phyloP scores from a whole-genome alignment of 2,888 invertebrate genomes.

The Cerceris ruficornis region DNA sequence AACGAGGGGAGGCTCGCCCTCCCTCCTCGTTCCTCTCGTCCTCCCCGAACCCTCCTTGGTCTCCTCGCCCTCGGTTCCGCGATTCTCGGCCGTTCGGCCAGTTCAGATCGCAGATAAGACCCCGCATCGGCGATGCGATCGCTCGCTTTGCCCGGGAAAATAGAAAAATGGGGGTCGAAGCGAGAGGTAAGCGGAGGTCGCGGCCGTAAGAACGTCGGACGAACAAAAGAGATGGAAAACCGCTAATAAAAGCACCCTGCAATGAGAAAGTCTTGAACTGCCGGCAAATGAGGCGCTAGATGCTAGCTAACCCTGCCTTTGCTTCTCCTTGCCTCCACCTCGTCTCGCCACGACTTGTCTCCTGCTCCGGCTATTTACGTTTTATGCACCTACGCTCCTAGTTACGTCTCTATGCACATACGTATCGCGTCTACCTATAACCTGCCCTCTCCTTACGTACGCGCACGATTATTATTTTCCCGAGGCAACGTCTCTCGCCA shows the following conservation, averaged over 20 bases:
- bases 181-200: neutral
- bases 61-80: too few relatives aligned
- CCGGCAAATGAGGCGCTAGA: conserved; percentile 44
- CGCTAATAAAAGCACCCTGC: conserved; percentile 63
- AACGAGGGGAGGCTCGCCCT: neutral
- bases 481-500: too few relatives aligned
- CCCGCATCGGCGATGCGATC: neutral
- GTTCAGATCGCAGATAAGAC: conserved; percentile 1
- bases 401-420: too few relatives aligned
- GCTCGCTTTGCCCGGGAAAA: conserved; percentile 10
- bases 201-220: neutral
- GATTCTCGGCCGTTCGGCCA: neutral
- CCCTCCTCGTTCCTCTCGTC: too few relatives aligned
- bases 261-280: conserved; percentile 70
- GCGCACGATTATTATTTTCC: too few relatives aligned
- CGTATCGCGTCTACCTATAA: too few relatives aligned
- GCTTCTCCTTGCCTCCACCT: conserved; percentile 16
- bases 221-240: conserved; percentile 25
- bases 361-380: conserved; percentile 44
- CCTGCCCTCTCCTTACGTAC: too few relatives aligned
- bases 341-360: conserved; percentile 19
- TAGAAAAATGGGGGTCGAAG: conserved; percentile 7
- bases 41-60: too few relatives aligned
- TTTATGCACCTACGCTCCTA: conserved; percentile 18
- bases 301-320: conserved; percentile 41